Conservation (phyloP, 2,797 vertebrate genomes). For the Syndactyla subalaris region DNA sequence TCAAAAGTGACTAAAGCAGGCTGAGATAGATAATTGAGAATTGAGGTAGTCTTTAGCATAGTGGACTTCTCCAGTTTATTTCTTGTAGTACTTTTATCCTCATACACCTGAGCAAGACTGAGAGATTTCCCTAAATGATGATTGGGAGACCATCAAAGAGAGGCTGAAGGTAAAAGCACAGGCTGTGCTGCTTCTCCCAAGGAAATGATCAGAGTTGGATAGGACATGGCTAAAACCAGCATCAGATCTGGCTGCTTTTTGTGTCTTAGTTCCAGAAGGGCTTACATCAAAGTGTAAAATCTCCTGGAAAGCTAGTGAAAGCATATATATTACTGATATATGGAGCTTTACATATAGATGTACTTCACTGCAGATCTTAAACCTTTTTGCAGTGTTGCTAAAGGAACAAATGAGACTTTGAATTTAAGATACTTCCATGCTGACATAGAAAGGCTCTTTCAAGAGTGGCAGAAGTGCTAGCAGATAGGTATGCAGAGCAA, state of each 20-base stretch:
- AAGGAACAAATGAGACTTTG: background rate
- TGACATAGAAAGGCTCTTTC: background rate
- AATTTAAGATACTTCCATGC: background rate
- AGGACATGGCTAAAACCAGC: background rate
- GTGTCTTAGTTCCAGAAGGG: background rate
- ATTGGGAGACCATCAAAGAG: background rate
- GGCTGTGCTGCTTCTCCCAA: background rate
- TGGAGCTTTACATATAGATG: background rate
- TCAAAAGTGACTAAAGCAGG: background rate
- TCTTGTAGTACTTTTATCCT: background rate
- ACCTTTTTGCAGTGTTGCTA: background rate
- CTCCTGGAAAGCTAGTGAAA: background rate
- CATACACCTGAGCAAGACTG: background rate
- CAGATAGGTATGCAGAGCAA: accelerated
- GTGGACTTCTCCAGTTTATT: background rate
- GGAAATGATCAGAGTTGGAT: background rate
- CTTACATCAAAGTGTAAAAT: background rate
- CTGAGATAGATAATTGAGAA: background rate
- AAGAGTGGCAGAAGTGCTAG: background rate
- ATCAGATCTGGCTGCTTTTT: background rate
- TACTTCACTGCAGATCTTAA: background rate
- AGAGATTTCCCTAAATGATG: background rate
- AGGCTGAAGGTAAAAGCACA: background rate
- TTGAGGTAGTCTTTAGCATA: background rate
- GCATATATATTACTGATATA: accelerated